Evolutionary conservation across 2,888 invertebrate species (phyloP).

Genomic region (Hirtodrosophila confusa): DNA sequence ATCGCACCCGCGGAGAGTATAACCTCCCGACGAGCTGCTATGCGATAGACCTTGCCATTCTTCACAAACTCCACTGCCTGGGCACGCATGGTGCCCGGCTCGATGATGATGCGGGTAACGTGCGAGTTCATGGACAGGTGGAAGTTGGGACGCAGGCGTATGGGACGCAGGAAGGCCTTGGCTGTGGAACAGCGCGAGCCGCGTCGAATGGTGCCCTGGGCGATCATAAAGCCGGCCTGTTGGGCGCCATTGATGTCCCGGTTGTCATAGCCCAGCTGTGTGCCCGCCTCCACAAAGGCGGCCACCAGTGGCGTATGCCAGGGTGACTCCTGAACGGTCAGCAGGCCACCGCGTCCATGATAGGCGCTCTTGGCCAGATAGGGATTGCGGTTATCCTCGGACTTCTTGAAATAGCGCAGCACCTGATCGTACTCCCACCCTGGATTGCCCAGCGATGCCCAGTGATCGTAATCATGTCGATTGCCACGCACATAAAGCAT

Average conservation of each 20-base stretch:
- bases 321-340: slow-evolving; percentile 93
- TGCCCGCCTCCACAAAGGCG: slow-evolving; percentile 92
- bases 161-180: slow-evolving; percentile 93
- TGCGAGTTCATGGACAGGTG: slow-evolving; percentile 92
- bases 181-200: slow-evolving; percentile 94
- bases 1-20: slow-evolving; percentile 96
- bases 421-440: slow-evolving; percentile 95
- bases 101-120: slow-evolving; percentile 90
- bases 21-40: slow-evolving; percentile 91
- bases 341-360: slow-evolving; percentile 89
- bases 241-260: slow-evolving; percentile 92
- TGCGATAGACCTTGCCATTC: slow-evolving; percentile 88
- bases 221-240: slow-evolving; percentile 92
- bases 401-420: slow-evolving; percentile 94
- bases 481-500: slow-evolving; percentile 96
- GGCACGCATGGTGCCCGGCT: slow-evolving; percentile 90
- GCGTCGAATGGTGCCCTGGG: slow-evolving; percentile 91
- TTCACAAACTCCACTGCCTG: slow-evolving; percentile 92
- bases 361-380: slow-evolving; percentile 88
- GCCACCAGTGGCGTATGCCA: slow-evolving; percentile 93
- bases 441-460: slow-evolving; percentile 93
- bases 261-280: slow-evolving; percentile 92
- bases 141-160: slow-evolving; percentile 90
- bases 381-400: slow-evolving; percentile 94
- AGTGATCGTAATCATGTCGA: slow-evolving; percentile 93